Conservation (phyloP, 1,140 invertebrate genomes). For the Drosophila tsacasi region DNA sequence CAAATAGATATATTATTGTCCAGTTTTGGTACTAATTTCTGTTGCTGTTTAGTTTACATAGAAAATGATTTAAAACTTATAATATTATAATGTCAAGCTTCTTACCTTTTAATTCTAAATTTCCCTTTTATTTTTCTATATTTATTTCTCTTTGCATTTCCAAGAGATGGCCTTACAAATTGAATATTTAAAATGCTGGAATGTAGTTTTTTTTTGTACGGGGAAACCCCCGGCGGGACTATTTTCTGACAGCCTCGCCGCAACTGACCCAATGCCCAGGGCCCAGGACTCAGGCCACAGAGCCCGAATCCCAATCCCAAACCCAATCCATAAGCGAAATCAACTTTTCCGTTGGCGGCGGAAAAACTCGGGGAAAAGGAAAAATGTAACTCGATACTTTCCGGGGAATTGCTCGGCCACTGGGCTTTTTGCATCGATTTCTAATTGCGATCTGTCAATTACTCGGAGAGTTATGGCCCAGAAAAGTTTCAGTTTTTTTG, state of each 20-base stretch:
- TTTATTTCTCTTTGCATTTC: too few relatives aligned
- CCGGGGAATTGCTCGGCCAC: slow-evolving; percentile 28
- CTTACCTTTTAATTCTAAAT: not conserved
- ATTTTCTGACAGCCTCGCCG: not conserved
- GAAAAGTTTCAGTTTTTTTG: slow-evolving; percentile 21
- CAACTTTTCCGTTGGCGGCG: slow-evolving; percentile 5
- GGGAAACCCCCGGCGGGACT: not conserved
- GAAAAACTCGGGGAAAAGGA: slow-evolving; percentile 1
- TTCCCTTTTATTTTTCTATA: not conserved
- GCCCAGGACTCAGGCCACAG: not conserved
- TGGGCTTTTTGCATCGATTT: slow-evolving; percentile 70
- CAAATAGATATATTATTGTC: too few relatives aligned
- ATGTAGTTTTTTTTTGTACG: not conserved
- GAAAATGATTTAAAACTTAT: too few relatives aligned
- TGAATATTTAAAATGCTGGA: slow-evolving; percentile 4
- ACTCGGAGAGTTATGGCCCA: slow-evolving; percentile 60
- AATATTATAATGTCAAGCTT: too few relatives aligned
- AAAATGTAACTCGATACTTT: slow-evolving; percentile 70
- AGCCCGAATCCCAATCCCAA: not conserved
- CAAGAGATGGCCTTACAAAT: not conserved
- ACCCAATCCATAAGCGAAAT: slow-evolving; percentile 25
- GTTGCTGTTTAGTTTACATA: too few relatives aligned
- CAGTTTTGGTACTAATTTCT: too few relatives aligned
- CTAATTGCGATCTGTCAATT: slow-evolving; percentile 82
- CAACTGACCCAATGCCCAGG: slow-evolving; percentile 23